Percentiles rank a stretch among this genome's conserved stretches.
Evolutionary conservation across 1,140 invertebrate genomes (phyloP).

Genomic region (Orchestia grillus): DNA sequence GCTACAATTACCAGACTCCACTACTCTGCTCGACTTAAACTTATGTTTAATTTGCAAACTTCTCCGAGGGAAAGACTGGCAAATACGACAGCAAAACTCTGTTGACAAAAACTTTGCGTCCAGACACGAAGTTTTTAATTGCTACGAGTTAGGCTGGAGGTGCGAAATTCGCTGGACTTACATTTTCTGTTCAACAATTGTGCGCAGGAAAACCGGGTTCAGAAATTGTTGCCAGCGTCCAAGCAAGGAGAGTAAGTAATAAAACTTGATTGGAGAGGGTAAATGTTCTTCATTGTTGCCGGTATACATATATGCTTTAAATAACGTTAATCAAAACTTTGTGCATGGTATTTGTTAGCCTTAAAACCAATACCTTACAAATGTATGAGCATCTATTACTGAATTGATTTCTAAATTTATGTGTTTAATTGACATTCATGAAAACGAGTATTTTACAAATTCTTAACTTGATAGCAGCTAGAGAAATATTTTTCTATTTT

Average conservation of each 20-base stretch:
- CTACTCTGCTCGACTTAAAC: not conserved
- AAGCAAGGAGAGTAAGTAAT: not conserved
- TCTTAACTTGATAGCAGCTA: too few species aligned
- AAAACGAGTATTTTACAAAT: too few species aligned
- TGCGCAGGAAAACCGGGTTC: not conserved
- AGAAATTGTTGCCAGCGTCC: not conserved
- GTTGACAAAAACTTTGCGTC: not conserved
- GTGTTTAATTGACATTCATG: too few species aligned
- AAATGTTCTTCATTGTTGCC: not conserved
- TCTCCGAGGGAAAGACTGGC: not conserved
- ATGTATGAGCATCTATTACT: too few species aligned
- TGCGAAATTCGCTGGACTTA: not conserved
- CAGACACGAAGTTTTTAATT: not conserved
- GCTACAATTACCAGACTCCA: not conserved
- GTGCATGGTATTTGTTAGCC: too few species aligned
- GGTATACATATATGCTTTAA: too few species aligned
- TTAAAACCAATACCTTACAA: too few species aligned
- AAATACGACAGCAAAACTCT: not conserved
- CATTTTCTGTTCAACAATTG: not conserved
- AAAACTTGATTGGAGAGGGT: not conserved
- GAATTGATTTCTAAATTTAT: too few species aligned
- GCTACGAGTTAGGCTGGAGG: not conserved
- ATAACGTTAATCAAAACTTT: too few species aligned
- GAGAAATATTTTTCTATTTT: too few species aligned
- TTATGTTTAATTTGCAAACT: not conserved